These are phyloP conservation scores for Phenganax marumi DNA, from an alignment of 92 coral and sea anemone species.

Conservation along the genomic window DNA sequence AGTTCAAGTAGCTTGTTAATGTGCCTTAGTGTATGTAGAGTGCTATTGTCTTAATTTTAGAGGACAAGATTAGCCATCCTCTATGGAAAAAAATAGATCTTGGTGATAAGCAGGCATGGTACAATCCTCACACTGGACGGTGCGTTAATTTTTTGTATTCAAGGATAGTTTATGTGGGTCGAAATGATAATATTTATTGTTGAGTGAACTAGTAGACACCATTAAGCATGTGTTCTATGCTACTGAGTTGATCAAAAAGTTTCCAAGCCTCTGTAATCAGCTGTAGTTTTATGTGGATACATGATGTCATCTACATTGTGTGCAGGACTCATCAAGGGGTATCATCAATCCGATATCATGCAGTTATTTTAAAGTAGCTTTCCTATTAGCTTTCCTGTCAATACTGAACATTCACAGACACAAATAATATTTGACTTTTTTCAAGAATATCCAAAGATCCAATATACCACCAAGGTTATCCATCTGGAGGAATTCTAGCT, in stretches of 20 bases:
- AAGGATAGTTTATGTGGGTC: too few species aligned
- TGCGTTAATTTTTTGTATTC: constrained; percentile 10
- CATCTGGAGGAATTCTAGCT: constrained; percentile 88
- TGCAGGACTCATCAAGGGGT: too few species aligned
- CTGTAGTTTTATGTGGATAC: neutral
- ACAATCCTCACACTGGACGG: constrained; percentile 88
- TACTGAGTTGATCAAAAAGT: too few species aligned
- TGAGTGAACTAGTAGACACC: too few species aligned
- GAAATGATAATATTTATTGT: too few species aligned
- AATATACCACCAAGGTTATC: constrained; percentile 25
- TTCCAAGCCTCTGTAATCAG: neutral
- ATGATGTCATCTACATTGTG: neutral
- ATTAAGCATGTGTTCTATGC: too few species aligned
- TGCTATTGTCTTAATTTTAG: neutral
- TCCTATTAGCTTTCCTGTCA: neutral
- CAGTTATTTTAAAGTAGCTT: too few species aligned
- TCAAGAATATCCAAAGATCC: constrained; percentile 5
- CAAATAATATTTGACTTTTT: neutral
- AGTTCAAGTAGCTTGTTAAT: neutral
- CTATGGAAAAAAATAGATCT: constrained; percentile 67
- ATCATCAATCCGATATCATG: too few species aligned
- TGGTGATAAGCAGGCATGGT: constrained; percentile 61
- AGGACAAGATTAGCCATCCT: constrained; percentile 52
- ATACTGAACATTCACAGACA: neutral
- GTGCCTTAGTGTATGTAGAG: neutral